Evolutionary conservation across 2,113 vertebrate species (phyloP), one percentile per base, ranked within the genome.

Genomic region (Pluvianellus socialis): DNA sequence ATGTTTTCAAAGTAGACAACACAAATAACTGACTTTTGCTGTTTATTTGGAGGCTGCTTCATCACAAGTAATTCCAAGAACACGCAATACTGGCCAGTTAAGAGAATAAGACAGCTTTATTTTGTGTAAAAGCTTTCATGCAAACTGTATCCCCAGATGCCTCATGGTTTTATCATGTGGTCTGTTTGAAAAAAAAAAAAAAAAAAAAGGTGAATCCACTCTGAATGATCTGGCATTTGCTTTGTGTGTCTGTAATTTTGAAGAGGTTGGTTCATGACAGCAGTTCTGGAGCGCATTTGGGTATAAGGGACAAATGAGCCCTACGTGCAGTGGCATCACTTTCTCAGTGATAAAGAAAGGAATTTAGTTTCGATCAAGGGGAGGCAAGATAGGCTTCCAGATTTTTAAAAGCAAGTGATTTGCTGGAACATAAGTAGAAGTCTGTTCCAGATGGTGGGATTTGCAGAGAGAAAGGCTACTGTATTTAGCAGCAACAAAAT

Each of bases 401-500:
- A 59, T 83, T 88, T 92, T 75, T 79, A 56, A 77, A 74, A 90
- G 79, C 38, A 61, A 94, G 49, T 59, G 47, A n/a, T 82, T 70
- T 91, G 27, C 62, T 85, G 76, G 92, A 79, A 61, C 4, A 0
- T 80, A 87, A 67, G 33, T 84, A 87, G 33, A 79, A 76, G 42
- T 50, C 21, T 62, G 44, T 79, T 96, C 80, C 94, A 96, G 86
- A 94, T 87, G 92, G 92, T 49, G 56, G 53, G 58, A 72, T 86
- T 65, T 95, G 61, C 40, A 72, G 40, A 79, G 77, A 50, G 66
- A 61, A 85, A 91, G 86, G 49, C 80, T 82, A 42, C 76, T 66
- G 42, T 92, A 67, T 92, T 96, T 93, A 87, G 76, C 35, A 92
- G 73, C 76, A 95, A 84, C 86, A 94, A 65, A 58, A 95, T 91